Base-by-base conservation (phyloP, 2,797 vertebrate species). In the Labroides dimidiatus region DNA sequence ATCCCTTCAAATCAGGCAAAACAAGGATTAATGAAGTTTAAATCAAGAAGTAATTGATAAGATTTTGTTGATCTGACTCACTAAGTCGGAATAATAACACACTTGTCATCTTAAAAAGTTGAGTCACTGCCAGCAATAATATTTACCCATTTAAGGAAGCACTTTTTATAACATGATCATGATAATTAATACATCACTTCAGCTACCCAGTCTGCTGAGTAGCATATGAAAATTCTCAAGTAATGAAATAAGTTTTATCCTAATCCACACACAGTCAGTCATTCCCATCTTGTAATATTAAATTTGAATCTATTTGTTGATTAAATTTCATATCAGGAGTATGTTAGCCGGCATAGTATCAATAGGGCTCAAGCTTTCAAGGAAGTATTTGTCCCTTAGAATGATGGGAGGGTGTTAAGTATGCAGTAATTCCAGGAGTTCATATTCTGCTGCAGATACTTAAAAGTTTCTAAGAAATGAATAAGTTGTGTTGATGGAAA, bases 401-500 rank as follows among this genome's bases (percentile, higher is more conserved):
- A 23, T 48, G 21, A 13, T 13, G 8, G 8, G 48, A 24, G 21
- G 23, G 14, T 24, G 14, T 24, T 21, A 49, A 6, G 4, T 20
- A 9, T 7, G 21, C 17, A 19, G 17, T n/a, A 13, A 24, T 23
- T 23, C 17, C 10, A 41, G 10, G 20, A 15, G 30, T 4, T 52
- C 50, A 17, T 12, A 3, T 17, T 27, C 10, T 41, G 23, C 30
- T 33, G 5, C 20, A 20, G 30, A 57, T 20, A 15, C 15, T 43
- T 23, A 2, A 16, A 16, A 60, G 11, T 9, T 30, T 62, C 2
- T 10, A 12, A 49, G 23, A 43, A 19, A 36, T 52, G 13, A 23
- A 6, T 12, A 1, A 8, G 9, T 27, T 0, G 8, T 64, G 57
- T 67, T 77, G 64, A 74, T 68, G 72, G 2, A 68, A 70, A 13